A percentile compares a stretch with the other conserved stretches of the same genome.
These are phyloP conservation scores for Channa maculata DNA, from an alignment of 2,113 vertebrate species.

Conservation along the genomic window DNA sequence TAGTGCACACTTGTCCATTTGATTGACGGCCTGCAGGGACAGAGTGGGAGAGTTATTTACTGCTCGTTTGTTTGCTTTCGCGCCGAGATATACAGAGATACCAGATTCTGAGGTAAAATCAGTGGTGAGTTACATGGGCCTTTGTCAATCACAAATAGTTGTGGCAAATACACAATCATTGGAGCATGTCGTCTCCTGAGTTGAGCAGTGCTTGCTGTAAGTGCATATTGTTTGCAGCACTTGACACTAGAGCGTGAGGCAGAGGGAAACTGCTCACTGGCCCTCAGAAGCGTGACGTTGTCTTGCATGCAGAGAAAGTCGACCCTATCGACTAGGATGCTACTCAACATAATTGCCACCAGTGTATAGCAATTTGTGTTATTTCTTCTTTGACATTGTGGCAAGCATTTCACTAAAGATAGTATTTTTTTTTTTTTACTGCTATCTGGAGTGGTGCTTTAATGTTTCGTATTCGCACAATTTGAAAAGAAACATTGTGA, in stretches of 20 bases:
- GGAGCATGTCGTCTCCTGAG: conserved; percentile 68
- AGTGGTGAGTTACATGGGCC: conserved; percentile 60
- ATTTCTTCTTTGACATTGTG: conserved; percentile 53
- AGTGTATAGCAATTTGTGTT: conserved; percentile 43
- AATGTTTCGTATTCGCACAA: conserved; percentile 42
- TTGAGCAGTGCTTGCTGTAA: conserved; percentile 76
- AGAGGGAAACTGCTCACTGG: conserved; percentile 72
- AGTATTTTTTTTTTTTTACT: conserved; percentile 22
- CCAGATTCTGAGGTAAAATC: conserved; percentile 63
- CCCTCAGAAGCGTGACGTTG: conserved; percentile 66
- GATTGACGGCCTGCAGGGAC: conserved; percentile 67
- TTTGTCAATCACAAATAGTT: conserved; percentile 77
- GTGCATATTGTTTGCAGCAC: conserved; percentile 83
- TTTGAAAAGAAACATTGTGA: conserved; percentile 51
- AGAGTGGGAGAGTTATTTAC: conserved; percentile 64
- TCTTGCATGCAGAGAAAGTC: conserved; percentile 63
- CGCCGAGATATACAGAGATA: conserved; percentile 56
- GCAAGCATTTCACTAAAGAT: conserved; percentile 28
- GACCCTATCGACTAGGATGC: conserved; percentile 38
- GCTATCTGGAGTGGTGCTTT: conserved; percentile 60
- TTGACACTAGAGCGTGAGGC: conserved; percentile 73
- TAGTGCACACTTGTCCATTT: conserved; percentile 67
- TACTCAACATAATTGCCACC: conserved; percentile 63
- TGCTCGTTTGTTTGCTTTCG: conserved; percentile 69
- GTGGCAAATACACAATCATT: conserved; percentile 67